A percentile compares a stretch with the other conserved stretches of the same genome.
Evolutionary conservation across 2,888 invertebrate genomes (phyloP).

Genomic region (Trichopoda pennipes): DNA sequence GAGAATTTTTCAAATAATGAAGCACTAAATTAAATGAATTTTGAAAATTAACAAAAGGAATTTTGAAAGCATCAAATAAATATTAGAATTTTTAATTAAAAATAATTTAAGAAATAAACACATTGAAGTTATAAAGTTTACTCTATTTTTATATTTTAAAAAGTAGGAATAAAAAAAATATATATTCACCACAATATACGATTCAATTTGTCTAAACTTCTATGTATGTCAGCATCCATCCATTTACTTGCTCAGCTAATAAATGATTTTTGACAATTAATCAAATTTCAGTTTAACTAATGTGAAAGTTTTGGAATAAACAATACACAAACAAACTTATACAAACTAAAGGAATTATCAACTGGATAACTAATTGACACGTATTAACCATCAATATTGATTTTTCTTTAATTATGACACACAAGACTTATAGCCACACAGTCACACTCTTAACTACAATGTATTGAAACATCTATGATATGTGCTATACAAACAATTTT

Average conservation of each 20-base stretch:
- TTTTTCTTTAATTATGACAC: conserved; percentile 62
- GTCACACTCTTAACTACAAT: neutral
- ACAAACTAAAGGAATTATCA: neutral
- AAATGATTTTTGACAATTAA: conserved; percentile 42
- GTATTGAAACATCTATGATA: neutral
- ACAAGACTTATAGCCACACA: conserved; percentile 13
- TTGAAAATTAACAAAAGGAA: no score
- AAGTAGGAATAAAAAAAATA: no score
- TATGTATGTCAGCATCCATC: neutral
- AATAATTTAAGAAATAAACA: no score
- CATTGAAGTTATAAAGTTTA: no score
- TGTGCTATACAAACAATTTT: conserved; percentile 17
- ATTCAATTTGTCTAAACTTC: neutral
- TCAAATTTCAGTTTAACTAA: conserved; percentile 45
- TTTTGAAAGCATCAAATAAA: no score
- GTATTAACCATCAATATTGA: conserved; percentile 58
- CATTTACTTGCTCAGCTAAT: neutral
- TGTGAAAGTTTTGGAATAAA: conserved; percentile 32
- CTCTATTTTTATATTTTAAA: no score
- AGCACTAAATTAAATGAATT: neutral
- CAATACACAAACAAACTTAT: neutral
- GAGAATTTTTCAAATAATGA: neutral
- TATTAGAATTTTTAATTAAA: no score
- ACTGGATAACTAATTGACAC: conserved; percentile 8
- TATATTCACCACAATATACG: no score